phyloP scores from a whole-genome alignment of 2,888 invertebrate species.

The Peribatodes rhomboidaria region DNA sequence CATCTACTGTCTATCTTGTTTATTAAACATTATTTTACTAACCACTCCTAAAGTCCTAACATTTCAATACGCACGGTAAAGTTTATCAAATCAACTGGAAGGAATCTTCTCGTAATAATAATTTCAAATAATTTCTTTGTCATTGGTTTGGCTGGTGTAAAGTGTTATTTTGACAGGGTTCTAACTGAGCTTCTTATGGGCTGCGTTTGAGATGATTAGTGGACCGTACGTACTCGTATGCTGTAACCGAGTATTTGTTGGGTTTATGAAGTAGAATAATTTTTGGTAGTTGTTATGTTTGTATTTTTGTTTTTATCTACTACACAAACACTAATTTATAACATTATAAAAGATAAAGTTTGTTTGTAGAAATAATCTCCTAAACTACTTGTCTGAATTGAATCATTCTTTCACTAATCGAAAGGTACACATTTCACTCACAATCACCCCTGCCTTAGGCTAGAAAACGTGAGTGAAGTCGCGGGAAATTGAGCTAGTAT shows the following conservation, averaged over 20 bases:
- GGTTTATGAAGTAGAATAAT: conserved; percentile 1
- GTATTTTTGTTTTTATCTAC: too few relatives aligned
- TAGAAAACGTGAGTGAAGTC: too few relatives aligned
- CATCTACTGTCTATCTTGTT: conserved; percentile 14
- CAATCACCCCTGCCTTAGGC: too few relatives aligned
- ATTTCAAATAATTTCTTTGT: conserved; percentile 15
- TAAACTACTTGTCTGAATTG: too few relatives aligned
- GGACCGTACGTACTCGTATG: conserved; percentile 18
- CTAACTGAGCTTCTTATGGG: conserved; percentile 12
- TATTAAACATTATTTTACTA: conserved; percentile 39
- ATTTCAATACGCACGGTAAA: conserved; percentile 21
- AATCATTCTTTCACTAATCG: too few relatives aligned
- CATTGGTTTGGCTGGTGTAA: neutral
- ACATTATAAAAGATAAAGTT: too few relatives aligned
- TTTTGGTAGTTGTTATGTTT: neutral
- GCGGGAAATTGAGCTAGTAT: too few relatives aligned
- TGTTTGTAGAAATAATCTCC: too few relatives aligned
- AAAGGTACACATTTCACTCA: too few relatives aligned
- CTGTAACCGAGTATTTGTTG: neutral
- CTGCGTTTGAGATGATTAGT: conserved; percentile 23
- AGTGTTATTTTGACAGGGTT: conserved; percentile 23
- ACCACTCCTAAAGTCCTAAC: conserved; percentile 38
- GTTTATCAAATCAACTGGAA: conserved; percentile 13
- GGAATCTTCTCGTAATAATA: conserved; percentile 15
- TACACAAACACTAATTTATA: too few relatives aligned